Percentiles rank a stretch among this genome's conserved stretches.
These are phyloP conservation scores for Solenopsis invicta DNA, from an alignment of 1,140 invertebrate genomes.

Conservation along the genomic window DNA sequence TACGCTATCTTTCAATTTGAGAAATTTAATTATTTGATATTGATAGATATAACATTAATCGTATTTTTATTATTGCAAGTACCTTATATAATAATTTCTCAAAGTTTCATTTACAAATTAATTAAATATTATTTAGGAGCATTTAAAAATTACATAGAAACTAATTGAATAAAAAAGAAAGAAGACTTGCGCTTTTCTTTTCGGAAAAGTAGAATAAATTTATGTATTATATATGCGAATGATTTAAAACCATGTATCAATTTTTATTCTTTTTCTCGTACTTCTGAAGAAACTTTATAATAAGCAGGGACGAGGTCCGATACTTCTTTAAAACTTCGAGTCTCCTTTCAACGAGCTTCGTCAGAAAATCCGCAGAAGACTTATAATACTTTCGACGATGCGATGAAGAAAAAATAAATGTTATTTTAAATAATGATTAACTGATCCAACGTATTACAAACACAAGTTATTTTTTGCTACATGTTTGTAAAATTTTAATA, in stretches of 20 bases:
- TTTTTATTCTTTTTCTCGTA: not conserved
- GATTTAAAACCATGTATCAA: not conserved
- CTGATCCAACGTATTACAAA: not conserved
- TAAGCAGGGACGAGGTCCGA: not conserved
- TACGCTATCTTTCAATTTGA: not conserved
- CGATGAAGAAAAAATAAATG: constrained; percentile 16
- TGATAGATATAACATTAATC: not conserved
- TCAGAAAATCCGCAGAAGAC: not conserved
- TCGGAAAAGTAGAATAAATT: not conserved
- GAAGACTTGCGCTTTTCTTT: not conserved
- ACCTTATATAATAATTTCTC: not conserved
- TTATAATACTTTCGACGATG: not conserved
- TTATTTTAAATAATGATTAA: not conserved
- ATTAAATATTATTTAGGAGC: not conserved
- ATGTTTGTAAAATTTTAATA: not conserved
- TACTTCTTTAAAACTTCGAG: constrained; percentile 12
- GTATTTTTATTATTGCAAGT: not conserved
- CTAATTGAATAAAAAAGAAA: not conserved
- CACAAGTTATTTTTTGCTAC: not conserved
- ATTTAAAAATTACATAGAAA: not conserved
- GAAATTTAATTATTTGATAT: not conserved
- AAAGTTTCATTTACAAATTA: not conserved
- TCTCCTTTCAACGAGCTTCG: constrained; percentile 24
- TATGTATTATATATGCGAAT: not conserved
- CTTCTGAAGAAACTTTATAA: constrained; percentile 39